Conservation (phyloP, 2,888 invertebrate genomes). For the Branchellion lobata region DNA sequence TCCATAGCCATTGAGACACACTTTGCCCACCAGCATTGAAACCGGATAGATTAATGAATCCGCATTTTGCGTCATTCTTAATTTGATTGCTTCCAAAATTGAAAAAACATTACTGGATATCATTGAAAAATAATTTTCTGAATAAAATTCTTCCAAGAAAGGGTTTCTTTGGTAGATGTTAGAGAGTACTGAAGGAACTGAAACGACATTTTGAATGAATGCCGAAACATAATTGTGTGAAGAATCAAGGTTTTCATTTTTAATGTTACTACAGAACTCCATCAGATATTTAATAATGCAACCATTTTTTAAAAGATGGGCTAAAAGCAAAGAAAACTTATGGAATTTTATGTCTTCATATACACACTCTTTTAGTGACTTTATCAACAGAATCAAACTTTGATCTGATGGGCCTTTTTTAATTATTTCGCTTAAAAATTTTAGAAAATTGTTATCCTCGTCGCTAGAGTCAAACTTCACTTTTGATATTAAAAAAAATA, state of each 20-base stretch:
- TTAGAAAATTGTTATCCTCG: background rate
- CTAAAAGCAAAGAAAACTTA: background rate
- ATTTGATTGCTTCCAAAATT: background rate
- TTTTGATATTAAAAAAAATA: background rate
- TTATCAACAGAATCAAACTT: background rate
- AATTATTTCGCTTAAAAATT: background rate
- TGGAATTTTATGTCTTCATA: slow-evolving; percentile 13
- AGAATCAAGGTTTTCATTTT: background rate
- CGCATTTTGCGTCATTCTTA: background rate
- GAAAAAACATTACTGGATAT: background rate
- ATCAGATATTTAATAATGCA: background rate
- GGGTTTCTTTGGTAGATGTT: background rate
- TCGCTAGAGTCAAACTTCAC: background rate
- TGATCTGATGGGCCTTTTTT: background rate
- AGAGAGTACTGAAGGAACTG: background rate
- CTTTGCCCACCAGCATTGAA: background rate
- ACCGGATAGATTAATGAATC: background rate
- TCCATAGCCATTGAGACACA: background rate
- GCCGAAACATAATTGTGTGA: background rate
- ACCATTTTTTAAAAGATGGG: background rate
- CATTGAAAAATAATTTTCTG: background rate
- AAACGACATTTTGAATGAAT: slow-evolving; percentile 8
- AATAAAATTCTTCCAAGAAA: background rate
- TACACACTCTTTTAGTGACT: background rate
- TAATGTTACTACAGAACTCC: background rate